These are phyloP conservation scores for Paguma larvata DNA, from an alignment of 2,797 vertebrate genomes.

Conservation along the genomic window DNA sequence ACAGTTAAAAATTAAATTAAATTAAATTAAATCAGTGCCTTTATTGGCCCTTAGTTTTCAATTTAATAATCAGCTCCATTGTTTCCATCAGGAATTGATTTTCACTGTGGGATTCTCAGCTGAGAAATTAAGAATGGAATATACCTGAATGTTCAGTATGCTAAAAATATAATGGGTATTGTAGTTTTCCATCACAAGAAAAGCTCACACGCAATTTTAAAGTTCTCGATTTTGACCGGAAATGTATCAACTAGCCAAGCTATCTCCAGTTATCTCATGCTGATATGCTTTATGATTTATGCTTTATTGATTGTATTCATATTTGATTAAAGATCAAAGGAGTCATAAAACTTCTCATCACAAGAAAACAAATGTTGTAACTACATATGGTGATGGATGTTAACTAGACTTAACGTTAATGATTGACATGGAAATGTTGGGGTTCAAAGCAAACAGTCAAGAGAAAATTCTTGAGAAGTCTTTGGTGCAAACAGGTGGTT, in stretches of 20 bases:
- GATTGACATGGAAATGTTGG: no score
- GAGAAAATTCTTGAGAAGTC: no score
- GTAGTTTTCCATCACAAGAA: background rate
- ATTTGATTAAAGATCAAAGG: background rate
- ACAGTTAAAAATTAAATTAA: no score
- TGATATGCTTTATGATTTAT: background rate
- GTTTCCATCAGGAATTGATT: background rate
- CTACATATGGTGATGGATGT: background rate
- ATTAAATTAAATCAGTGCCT: background rate
- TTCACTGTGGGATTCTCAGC: background rate
- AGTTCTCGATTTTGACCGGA: background rate
- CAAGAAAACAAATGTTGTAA: background rate
- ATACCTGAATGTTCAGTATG: background rate
- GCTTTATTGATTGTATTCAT: background rate
- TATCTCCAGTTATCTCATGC: background rate
- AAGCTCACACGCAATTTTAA: background rate
- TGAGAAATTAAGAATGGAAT: background rate
- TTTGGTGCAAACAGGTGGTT: no score
- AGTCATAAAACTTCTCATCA: background rate
- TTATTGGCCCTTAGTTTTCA: background rate
- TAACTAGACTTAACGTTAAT: background rate
- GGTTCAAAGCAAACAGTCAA: no score
- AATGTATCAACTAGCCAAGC: background rate
- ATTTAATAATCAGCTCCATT: background rate
- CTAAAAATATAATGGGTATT: background rate